Evolutionary conservation across 2,113 vertebrate species (phyloP), one percentile per base, ranked within the genome.

Genomic region (Phrynocephalus versicolor): DNA sequence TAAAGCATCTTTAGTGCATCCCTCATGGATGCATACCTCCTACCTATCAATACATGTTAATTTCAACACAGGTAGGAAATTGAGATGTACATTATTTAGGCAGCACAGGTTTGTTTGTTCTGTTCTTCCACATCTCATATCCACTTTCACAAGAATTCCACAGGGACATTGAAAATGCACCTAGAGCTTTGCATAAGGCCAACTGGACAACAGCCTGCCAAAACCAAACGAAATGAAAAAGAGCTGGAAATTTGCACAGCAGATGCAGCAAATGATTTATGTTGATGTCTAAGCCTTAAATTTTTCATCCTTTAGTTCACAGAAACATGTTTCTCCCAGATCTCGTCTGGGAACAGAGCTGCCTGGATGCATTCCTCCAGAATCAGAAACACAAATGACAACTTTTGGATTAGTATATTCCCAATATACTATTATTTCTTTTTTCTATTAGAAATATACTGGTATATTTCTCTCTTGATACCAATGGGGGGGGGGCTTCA

Each of bases 401-500:
- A 33, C 21, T 30, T 83, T 18, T 41, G 33, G 41, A 30, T 73
- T 62, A 72, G 27, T 37, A 33, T 51, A 51, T 51, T 51, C 10
- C 45, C 45, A 51, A 51, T 51, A 51, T 51, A 10, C 45, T 51
- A 51, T 5, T 51, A 51, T 51, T 51, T 51, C 45, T 51, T 6
- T n/a, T 51, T 51, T 51, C 45, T 51, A 51, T 51, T 51, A 51
- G 45, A 51, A 51, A 51, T 51, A 51, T 51, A 51, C 10, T 51
- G 10, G 45, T 60, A 60, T 21, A 60, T 16, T 58, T 60, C 21
- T 8, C 23, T n/a, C 21, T 10, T 45, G 57, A 30, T 58, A 79
- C 35, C 67, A 85, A 62, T 2, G 79, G 75, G 78, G 77, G 79
- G 75, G 78, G 77, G 57, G 67, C 65, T 62, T 55, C 35, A 85